Base-by-base conservation (phyloP, 2,113 vertebrate genomes). In the Varanus salvator region DNA sequence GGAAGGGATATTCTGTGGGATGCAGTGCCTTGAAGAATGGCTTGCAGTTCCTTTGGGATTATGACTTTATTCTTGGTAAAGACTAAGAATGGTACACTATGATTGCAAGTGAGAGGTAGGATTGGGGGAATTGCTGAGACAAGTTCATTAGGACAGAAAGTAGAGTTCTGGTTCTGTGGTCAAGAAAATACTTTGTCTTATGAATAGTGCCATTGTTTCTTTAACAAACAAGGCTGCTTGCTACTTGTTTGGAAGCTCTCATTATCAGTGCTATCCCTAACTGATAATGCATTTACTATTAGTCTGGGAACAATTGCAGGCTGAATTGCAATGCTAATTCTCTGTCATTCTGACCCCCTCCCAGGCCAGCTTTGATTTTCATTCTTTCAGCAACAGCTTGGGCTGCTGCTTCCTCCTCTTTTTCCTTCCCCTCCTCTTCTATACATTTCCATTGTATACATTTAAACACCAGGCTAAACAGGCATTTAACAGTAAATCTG, bases 21-120 rank as follows among this genome's bases (percentile, higher is more conserved):
- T 60, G 57, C 57, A 60, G 57, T 15, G 57, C 3, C 7, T 60
- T 60, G 7, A 60, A 60, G 57, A 14, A 15, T 12, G 11, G 6
- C 17, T 60, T 60, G 17, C 57, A 60, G 8, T 60, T 60, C 17
- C 57, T 60, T 71, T 71, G 68, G 68, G 27, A 9, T 60, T 60
- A 8, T 60, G 57, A 60, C 14, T 60, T 60, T 15, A 15, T 60
- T 60, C 57, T 60, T 60, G 11, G 57, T 15, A 14, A 71, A 9
- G 29, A 5, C 5, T 29, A 27, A 9, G 25, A 71, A 71, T 72
- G 4, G 71, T 9, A 11, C 12, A 31, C 69, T n/a, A 31, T 7
- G 69, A 31, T 29, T 14, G 71, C n/a, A 9, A 31, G 71, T 31
- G 31, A 8, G 27, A 2, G 0, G 0, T 1, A 1, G 8, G 57